Conservation (phyloP, 2,797 vertebrate genomes). For the Monodelphis domestica region DNA sequence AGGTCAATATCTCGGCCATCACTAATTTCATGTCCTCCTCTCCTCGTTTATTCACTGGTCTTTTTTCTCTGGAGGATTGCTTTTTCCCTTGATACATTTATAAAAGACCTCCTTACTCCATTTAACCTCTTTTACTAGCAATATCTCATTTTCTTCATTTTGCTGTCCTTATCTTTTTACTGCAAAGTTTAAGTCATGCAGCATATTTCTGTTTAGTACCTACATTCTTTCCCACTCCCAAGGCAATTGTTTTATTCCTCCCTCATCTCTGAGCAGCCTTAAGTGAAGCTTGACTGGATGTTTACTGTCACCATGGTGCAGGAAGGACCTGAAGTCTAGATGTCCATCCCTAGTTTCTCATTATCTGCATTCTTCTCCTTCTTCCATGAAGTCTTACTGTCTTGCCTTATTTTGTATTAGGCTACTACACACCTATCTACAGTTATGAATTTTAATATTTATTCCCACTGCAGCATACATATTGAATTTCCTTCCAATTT, state of each 20-base stretch:
- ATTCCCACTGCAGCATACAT: conserved; percentile 4
- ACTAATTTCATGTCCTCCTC: conserved; percentile 72
- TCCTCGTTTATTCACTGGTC: conserved; percentile 66
- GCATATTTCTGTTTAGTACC: conserved; percentile 66
- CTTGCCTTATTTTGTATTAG: conserved; percentile 46
- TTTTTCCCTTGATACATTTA: conserved; percentile 67
- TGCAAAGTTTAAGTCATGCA: conserved; percentile 64
- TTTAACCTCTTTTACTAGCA: conserved; percentile 69
- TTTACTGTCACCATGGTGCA: conserved; percentile 29
- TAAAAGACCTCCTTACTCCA: conserved; percentile 67
- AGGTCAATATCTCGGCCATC: conserved; percentile 75
- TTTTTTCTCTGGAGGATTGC: conserved; percentile 59
- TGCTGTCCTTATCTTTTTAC: conserved; percentile 59
- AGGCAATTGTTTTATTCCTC: conserved; percentile 60
- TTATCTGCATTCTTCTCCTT: not conserved
- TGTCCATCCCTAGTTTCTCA: conserved; percentile 7
- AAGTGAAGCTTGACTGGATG: conserved; percentile 28
- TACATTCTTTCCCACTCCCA: conserved; percentile 58
- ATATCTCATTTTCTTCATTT: conserved; percentile 68
- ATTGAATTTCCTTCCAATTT: conserved; percentile 48
- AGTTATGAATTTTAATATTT: conserved; percentile 40
- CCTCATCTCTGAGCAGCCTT: conserved; percentile 3
- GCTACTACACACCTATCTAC: conserved; percentile 37
- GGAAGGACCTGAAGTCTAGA: not conserved
- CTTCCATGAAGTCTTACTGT: not conserved